Conservation (phyloP, 30 jellyfish, hydroid and myxozoan species). For the Morbakka virulenta region DNA sequence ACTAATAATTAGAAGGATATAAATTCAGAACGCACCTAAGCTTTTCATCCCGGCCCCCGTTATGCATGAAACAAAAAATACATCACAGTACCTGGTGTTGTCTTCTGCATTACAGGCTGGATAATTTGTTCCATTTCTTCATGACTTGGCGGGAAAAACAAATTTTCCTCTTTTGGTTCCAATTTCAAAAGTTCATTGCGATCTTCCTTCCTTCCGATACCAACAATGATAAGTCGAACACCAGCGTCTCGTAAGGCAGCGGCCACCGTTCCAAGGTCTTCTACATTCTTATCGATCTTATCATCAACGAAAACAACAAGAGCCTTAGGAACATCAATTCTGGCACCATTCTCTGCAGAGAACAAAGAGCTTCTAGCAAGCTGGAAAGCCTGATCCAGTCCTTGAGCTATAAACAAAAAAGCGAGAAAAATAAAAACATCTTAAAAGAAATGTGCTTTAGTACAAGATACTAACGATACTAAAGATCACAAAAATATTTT, state of each 20-base stretch:
- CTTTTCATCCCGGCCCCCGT: too few species aligned
- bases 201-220: conserved; percentile 47
- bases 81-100: conserved; percentile 72
- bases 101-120: conserved; percentile 62
- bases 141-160: conserved; percentile 70
- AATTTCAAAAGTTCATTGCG: neutral
- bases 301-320: conserved; percentile 62
- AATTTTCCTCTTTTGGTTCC: conserved; percentile 1
- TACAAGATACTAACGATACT: too few species aligned
- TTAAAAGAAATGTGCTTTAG: too few species aligned
- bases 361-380: conserved; percentile 82
- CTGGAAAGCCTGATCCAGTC: conserved; percentile 64
- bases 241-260: conserved; percentile 74
- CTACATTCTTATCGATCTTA: conserved; percentile 15
- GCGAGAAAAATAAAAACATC: too few species aligned
- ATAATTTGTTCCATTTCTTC: conserved; percentile 57
- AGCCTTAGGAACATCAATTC: conserved; percentile 63
- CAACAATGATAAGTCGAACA: conserved; percentile 58
- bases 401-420: neutral
- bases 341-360: conserved; percentile 88
- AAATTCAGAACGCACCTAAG: too few species aligned
- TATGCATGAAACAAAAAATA: too few species aligned
- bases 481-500: too few species aligned
- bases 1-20: too few species aligned
- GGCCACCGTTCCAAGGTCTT: conserved; percentile 65